Conservation (phyloP, 2,888 invertebrate species). For the Hirtodrosophila trivittata region DNA sequence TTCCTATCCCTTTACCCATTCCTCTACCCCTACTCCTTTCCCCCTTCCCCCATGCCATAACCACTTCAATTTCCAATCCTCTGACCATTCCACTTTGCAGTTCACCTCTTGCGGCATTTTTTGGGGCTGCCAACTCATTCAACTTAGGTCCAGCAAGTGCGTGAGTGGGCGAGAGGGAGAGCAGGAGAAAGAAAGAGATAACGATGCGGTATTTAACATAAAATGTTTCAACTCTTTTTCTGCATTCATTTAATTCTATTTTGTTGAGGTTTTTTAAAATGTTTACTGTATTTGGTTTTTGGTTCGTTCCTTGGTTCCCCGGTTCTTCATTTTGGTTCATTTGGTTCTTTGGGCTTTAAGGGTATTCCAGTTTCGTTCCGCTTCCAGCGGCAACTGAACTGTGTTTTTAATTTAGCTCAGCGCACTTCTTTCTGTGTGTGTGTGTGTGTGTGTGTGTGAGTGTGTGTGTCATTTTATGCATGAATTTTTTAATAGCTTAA, state of each 20-base stretch:
- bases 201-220: conserved; percentile 62
- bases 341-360: conserved; percentile 1
- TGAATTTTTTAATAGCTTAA: conserved; percentile 78
- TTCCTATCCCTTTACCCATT: neutral
- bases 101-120: conserved; percentile 36
- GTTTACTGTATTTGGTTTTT: neutral
- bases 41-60: neutral
- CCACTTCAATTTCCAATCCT: conserved; percentile 4
- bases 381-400: conserved; percentile 17
- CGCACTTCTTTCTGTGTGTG: conserved; percentile 13
- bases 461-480: conserved; percentile 73
- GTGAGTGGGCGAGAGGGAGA: neutral
- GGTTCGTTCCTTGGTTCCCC: neutral
- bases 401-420: conserved; percentile 55
- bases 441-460: conserved; percentile 12
- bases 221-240: conserved; percentile 16
- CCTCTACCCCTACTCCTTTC: neutral
- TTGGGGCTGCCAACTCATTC: conserved; percentile 28
- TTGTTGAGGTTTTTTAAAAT: neutral
- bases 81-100: conserved; percentile 6
- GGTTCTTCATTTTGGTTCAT: neutral
- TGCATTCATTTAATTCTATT: neutral
- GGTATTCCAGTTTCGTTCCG: conserved; percentile 12
- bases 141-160: conserved; percentile 6
- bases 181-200: conserved; percentile 21